Percentiles rank a stretch among this genome's conserved stretches.
These are phyloP conservation scores for Chloroceryle aenea DNA, from an alignment of 2,113 vertebrate species.

Conservation along the genomic window DNA sequence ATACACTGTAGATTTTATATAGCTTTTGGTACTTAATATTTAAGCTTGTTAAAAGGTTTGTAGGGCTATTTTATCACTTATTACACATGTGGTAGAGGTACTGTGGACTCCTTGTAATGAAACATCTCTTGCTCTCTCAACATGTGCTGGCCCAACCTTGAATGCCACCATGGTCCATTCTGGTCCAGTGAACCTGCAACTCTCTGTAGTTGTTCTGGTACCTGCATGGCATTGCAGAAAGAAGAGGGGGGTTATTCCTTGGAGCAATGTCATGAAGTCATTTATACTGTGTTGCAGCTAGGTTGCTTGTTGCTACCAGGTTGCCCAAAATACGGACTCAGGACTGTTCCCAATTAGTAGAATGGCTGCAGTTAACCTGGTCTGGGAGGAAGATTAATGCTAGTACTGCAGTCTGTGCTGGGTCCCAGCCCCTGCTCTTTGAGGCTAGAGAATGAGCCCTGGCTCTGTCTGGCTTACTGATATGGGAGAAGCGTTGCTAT, in stretches of 20 bases:
- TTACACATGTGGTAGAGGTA: rapidly evolving
- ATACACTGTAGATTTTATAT: background rate
- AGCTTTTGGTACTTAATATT: background rate
- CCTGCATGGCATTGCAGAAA: rapidly evolving
- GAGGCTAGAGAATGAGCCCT: rapidly evolving
- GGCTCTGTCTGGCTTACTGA: background rate
- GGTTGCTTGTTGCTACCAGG: background rate
- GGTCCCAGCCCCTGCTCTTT: background rate
- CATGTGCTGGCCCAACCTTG: background rate
- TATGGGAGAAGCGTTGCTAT: background rate
- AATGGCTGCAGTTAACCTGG: background rate
- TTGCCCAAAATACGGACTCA: background rate
- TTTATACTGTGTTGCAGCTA: background rate
- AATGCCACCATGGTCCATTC: rapidly evolving
- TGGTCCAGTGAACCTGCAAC: background rate
- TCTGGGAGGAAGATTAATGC: background rate
- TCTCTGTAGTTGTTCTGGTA: background rate
- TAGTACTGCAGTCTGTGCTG: rapidly evolving
- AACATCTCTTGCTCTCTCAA: background rate
- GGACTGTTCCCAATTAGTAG: background rate
- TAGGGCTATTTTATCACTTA: background rate
- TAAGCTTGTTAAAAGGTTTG: background rate
- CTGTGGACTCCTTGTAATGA: background rate
- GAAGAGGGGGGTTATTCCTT: background rate
- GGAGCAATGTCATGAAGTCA: background rate